phyloP scores from a whole-genome alignment of 2,797 vertebrate species.

The Calcarius lapponicus region DNA sequence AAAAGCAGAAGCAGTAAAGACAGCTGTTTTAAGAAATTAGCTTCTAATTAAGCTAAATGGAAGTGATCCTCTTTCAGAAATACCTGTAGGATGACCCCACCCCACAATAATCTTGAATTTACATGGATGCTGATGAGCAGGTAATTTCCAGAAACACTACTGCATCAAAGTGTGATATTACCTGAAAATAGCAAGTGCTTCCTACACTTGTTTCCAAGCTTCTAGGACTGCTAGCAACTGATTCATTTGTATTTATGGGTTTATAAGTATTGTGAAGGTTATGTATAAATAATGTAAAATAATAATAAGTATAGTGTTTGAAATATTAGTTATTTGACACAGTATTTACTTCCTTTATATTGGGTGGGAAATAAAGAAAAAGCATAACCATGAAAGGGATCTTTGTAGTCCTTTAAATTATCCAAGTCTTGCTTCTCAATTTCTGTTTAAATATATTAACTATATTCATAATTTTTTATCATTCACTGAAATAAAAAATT shows the following conservation, averaged over 20 bases:
- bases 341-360: neutral
- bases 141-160: neutral
- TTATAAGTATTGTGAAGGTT: neutral
- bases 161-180: neutral
- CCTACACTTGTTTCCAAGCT: neutral
- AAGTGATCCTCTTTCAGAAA: neutral
- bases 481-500: neutral
- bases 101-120: neutral
- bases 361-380: neutral
- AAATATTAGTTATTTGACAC: neutral
- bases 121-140: neutral
- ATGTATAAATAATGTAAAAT: neutral
- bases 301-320: neutral
- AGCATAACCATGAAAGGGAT: neutral
- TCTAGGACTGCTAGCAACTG: neutral
- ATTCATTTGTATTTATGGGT: neutral
- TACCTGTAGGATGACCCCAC: neutral
- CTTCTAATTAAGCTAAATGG: neutral
- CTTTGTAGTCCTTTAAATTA: neutral
- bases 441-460: neutral
- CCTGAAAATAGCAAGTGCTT: neutral
- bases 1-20: neutral
- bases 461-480: neutral
- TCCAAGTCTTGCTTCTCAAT: neutral
- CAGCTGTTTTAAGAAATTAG: neutral